phyloP scores from a whole-genome alignment of 2,797 vertebrate species.

The Pristis pectinata region DNA sequence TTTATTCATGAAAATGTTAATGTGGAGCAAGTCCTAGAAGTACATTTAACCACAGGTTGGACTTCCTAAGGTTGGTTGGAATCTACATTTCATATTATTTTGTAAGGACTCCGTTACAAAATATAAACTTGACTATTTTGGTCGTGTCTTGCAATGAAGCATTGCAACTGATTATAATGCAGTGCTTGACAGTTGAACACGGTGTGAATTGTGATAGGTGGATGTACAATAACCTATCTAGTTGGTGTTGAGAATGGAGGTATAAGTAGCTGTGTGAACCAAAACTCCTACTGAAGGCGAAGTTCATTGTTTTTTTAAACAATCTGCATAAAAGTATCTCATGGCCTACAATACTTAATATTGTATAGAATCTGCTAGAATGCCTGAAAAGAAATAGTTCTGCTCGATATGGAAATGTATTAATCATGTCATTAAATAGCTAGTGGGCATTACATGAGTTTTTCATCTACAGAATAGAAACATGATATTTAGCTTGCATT shows the following conservation, averaged over 20 bases:
- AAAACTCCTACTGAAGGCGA: background rate
- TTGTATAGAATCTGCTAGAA: background rate
- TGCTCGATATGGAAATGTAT: background rate
- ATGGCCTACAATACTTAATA: background rate
- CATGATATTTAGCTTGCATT: background rate
- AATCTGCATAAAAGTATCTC: background rate
- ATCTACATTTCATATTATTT: background rate
- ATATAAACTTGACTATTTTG: background rate
- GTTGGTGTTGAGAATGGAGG: background rate
- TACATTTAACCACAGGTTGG: background rate
- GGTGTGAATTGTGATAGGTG: background rate
- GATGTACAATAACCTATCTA: background rate
- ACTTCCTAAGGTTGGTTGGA: background rate
- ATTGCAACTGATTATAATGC: background rate
- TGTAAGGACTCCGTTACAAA: background rate
- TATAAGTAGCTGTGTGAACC: background rate
- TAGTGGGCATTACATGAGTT: background rate
- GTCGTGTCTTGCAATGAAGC: background rate
- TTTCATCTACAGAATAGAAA: background rate
- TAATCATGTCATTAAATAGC: background rate
- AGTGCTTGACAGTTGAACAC: background rate
- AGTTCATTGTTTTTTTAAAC: background rate
- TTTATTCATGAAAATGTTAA: background rate
- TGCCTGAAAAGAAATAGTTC: background rate
- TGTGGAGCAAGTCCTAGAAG: constrained; percentile 3